A percentile compares a stretch with the other conserved stretches of the same genome.
phyloP scores from a whole-genome alignment of 2,113 vertebrate genomes.

The Sinocyclocheilus anshuiensis region DNA sequence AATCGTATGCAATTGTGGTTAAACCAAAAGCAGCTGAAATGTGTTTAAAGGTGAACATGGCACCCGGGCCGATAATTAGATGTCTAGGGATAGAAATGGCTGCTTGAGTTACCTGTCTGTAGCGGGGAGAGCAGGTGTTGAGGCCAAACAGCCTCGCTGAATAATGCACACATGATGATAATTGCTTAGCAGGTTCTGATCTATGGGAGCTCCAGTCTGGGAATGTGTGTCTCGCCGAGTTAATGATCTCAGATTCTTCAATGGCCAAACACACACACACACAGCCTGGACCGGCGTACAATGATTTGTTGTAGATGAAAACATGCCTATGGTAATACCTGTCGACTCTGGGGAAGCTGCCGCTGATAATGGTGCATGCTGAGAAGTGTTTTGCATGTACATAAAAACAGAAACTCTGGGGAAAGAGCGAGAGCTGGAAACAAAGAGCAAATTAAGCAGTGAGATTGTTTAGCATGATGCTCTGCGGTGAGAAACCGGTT shows the following conservation, averaged over 20 bases:
- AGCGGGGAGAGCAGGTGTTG: conserved; percentile 25
- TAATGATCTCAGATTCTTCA: conserved; percentile 36
- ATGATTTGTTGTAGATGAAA: conserved; percentile 10
- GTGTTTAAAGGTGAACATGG: conserved; percentile 15
- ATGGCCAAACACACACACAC: background rate
- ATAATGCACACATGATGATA: conserved; percentile 26
- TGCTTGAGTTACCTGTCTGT: conserved; percentile 14
- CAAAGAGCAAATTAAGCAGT: background rate
- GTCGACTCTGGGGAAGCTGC: background rate
- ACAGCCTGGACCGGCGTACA: background rate
- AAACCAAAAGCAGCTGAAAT: background rate
- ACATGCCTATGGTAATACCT: conserved; percentile 7
- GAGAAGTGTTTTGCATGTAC: conserved; percentile 21
- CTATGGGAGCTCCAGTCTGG: conserved; percentile 26
- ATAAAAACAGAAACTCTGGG: background rate
- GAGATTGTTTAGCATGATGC: background rate
- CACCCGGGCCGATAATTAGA: conserved; percentile 25
- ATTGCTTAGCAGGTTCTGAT: conserved; percentile 46
- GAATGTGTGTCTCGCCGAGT: conserved; percentile 36
- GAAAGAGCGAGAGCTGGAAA: background rate
- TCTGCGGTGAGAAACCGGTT: background rate
- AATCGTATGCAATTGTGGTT: conserved; percentile 3
- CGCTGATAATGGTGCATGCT: background rate
- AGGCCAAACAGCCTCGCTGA: conserved; percentile 23
- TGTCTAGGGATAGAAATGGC: conserved; percentile 11